Percentiles rank a stretch among this genome's conserved stretches.
Conservation (phyloP, 2,113 vertebrate species). For the Trochalopteron elliotii region DNA sequence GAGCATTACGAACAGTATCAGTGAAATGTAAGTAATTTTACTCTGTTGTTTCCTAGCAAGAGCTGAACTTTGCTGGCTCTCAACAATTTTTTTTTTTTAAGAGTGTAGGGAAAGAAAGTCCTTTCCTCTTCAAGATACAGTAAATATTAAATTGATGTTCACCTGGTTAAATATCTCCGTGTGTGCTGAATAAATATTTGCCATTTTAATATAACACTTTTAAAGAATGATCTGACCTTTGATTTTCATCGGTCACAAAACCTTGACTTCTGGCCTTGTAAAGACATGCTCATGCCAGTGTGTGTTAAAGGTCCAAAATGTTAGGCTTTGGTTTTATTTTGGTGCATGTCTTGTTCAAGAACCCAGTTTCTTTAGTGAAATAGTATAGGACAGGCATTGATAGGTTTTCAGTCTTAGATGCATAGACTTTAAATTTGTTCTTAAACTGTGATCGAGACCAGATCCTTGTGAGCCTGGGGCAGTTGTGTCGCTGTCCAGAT, state of each 20-base stretch:
- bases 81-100: background rate
- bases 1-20: background rate
- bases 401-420: background rate
- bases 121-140: background rate
- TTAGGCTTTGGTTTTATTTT: background rate
- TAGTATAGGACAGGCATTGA: background rate
- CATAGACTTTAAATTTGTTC: background rate
- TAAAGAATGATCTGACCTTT: background rate
- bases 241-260: background rate
- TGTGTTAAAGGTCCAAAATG: background rate
- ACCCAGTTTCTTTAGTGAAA: background rate
- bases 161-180: background rate
- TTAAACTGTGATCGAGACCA: background rate
- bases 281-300: background rate
- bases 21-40: background rate
- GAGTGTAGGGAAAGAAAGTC: background rate
- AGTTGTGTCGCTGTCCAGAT: background rate
- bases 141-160: constrained; percentile 1
- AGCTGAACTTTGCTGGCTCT: background rate
- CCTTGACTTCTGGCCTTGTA: background rate
- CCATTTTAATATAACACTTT: background rate
- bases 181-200: background rate
- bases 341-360: background rate
- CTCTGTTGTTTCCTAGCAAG: background rate
- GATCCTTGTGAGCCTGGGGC: background rate